phyloP scores from a whole-genome alignment of 2,113 vertebrate genomes.

The Meles meles region DNA sequence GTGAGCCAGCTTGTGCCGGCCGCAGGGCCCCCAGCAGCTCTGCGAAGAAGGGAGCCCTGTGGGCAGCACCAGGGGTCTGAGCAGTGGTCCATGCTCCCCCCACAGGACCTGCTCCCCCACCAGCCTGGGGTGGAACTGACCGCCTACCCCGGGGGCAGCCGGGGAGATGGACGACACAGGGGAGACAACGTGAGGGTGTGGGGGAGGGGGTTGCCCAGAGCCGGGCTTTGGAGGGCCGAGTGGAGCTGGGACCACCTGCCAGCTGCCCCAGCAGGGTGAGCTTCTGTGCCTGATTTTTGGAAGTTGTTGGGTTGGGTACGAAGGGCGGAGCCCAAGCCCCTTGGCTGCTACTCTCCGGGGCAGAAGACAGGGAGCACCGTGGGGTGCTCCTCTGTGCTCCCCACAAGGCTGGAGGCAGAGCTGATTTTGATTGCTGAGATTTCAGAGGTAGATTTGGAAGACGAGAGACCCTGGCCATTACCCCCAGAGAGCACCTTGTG shows the following conservation, averaged over 20 bases:
- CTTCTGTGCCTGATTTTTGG: no score
- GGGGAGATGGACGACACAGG: neutral
- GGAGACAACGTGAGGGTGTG: neutral
- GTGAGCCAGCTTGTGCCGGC: no score
- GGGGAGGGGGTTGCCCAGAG: neutral
- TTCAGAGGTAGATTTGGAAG: neutral
- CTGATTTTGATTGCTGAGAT: neutral
- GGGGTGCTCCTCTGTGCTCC: neutral
- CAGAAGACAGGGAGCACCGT: neutral
- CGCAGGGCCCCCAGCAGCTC: fast-evolving
- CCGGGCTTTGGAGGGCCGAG: no score
- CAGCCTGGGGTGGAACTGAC: neutral
- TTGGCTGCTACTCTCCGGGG: neutral
- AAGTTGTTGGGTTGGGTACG: neutral
- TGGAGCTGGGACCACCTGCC: no score
- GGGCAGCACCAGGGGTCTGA: neutral
- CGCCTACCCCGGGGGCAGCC: neutral
- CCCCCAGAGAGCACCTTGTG: no score
- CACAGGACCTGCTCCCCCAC: neutral
- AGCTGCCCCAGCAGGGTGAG: fast-evolving
- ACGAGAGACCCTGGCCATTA: no score
- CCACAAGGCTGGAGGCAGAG: neutral
- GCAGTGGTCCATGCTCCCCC: neutral
- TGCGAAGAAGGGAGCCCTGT: neutral
- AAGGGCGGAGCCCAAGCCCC: neutral